A percentile compares a stretch with the other conserved stretches of the same genome.
Evolutionary conservation across 2,888 invertebrate species (phyloP).

Genomic region (Allophyes oxyacanthae): DNA sequence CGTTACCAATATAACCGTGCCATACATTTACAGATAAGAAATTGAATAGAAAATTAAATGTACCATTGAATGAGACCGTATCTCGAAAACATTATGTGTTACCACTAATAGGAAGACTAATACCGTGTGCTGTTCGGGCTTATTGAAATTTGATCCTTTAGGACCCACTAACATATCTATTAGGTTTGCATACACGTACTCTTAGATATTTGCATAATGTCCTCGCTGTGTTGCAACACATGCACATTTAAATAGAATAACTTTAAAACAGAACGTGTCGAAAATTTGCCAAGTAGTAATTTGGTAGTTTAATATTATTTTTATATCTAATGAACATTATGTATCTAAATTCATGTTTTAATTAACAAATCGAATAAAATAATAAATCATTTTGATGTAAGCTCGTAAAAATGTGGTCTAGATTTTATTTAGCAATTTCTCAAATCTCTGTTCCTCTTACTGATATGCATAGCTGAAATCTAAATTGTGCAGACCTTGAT

Average conservation of each 20-base stretch:
- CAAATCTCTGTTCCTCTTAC: constrained; percentile 10
- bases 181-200: constrained; percentile 41
- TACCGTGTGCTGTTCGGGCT: constrained; percentile 25
- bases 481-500: constrained; percentile 22
- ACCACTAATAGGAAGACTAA: constrained; percentile 53
- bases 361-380: neutral
- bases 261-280: constrained; percentile 23
- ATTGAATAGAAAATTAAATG: constrained; percentile 84
- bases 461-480: constrained; percentile 17
- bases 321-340: too few species aligned
- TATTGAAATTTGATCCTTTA: constrained; percentile 34
- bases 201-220: constrained; percentile 40
- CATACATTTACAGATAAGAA: constrained; percentile 80
- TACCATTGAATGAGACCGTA: constrained; percentile 71
- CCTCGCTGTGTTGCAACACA: constrained; percentile 27
- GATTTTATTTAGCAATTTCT: constrained; percentile 13
- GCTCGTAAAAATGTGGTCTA: constrained; percentile 10
- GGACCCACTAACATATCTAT: constrained; percentile 31
- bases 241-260: constrained; percentile 27
- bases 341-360: constrained; percentile 4
- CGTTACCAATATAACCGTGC: constrained; percentile 78
- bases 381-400: constrained; percentile 14
- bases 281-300: constrained; percentile 16
- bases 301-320: neutral
- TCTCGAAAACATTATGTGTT: constrained; percentile 58